Evolutionary conservation across 30 jellyfish, hydroid and myxozoan genomes (phyloP).

Genomic region (Hydra vulgaris): DNA sequence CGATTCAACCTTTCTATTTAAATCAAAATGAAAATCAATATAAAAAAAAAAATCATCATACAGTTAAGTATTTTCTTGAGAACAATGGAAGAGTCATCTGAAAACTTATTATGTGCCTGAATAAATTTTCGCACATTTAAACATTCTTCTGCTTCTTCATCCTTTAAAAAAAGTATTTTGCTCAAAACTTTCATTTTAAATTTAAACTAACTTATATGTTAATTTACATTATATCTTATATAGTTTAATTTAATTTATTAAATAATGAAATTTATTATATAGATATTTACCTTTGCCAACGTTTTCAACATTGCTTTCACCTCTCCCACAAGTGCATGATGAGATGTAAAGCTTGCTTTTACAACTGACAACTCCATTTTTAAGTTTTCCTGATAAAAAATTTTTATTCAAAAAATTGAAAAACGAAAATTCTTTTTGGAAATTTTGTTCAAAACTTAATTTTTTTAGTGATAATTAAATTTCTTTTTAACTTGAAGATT

Average conservation of each 20-base stretch:
- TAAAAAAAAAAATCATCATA: slow-evolving; percentile 15
- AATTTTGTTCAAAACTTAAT: not conserved
- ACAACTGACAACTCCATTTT: slow-evolving; percentile 54
- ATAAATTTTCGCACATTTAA: slow-evolving; percentile 59
- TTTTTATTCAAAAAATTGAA: too few species aligned
- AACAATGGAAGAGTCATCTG: slow-evolving; percentile 78
- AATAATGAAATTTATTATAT: too few species aligned
- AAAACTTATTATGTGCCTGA: slow-evolving; percentile 62
- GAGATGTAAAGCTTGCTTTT: slow-evolving; percentile 47
- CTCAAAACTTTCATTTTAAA: too few species aligned
- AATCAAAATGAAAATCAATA: too few species aligned
- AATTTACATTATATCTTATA: too few species aligned
- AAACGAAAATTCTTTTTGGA: not conserved
- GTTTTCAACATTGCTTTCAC: slow-evolving; percentile 65
- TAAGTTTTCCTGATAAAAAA: slow-evolving; percentile 39
- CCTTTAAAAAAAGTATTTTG: slow-evolving; percentile 25
- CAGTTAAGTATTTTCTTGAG: slow-evolving; percentile 44
- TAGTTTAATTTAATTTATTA: too few species aligned
- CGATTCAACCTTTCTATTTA: too few species aligned
- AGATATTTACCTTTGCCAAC: slow-evolving; percentile 92
- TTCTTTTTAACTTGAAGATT: too few species aligned
- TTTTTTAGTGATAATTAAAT: too few species aligned
- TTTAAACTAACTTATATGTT: too few species aligned
- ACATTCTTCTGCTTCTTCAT: slow-evolving; percentile 95
- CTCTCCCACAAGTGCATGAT: slow-evolving; percentile 79